Evolutionary conservation across 2,113 vertebrate species (phyloP).

Genomic region (Myiozetetes cayanensis): DNA sequence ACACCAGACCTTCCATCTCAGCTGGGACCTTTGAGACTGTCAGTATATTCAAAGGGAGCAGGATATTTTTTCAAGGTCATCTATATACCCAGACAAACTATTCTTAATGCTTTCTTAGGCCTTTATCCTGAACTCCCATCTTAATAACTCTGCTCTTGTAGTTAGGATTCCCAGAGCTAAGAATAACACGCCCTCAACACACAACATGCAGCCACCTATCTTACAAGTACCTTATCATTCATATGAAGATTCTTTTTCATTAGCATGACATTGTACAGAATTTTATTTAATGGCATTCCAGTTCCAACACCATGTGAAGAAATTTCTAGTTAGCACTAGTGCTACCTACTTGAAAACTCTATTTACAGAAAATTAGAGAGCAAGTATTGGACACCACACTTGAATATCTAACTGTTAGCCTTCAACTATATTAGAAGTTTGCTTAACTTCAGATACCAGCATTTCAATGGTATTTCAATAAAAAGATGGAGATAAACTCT

Average conservation of each 20-base stretch:
- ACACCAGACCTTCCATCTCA: neutral
- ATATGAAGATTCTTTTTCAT: neutral
- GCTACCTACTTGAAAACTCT: neutral
- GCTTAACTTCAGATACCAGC: neutral
- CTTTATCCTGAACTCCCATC: neutral
- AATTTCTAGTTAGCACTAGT: neutral
- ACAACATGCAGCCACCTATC: neutral
- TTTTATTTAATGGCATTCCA: neutral
- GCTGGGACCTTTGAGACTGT: neutral
- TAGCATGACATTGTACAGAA: neutral
- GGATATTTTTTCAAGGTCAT: neutral
- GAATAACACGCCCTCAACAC: neutral
- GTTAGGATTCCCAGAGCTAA: neutral
- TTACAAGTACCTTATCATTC: slow-evolving; percentile 7
- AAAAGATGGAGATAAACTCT: neutral
- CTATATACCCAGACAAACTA: neutral
- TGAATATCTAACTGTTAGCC: neutral
- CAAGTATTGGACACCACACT: neutral
- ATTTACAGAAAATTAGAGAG: neutral
- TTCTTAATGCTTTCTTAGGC: neutral
- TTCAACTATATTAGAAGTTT: neutral
- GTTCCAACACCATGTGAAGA: neutral
- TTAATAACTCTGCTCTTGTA: neutral
- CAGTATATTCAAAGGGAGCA: neutral
- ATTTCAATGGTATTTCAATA: neutral